Conservation (phyloP, 2,797 vertebrate species). For the Adrianichthys oophorus region DNA sequence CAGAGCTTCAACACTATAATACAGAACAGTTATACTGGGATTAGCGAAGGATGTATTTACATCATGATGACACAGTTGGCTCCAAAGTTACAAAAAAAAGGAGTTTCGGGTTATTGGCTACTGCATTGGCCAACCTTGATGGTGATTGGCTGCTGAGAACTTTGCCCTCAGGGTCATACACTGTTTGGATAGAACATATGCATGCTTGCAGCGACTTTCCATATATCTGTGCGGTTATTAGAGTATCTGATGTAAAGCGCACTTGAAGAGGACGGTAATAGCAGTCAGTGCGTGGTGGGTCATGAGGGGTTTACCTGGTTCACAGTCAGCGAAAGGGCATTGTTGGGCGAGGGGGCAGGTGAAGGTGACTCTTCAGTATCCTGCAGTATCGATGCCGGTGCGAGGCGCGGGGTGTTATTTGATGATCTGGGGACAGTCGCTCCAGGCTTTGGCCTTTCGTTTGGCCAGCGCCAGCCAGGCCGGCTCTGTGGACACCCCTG, state of each 20-base stretch:
- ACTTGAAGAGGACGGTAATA: slow-evolving; percentile 59
- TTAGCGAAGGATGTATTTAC: slow-evolving; percentile 60
- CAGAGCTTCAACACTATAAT: slow-evolving; percentile 32
- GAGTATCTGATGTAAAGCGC: slow-evolving; percentile 62
- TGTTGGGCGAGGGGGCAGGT: background rate
- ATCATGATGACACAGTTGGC: slow-evolving; percentile 60
- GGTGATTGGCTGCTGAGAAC: slow-evolving; percentile 64
- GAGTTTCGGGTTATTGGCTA: slow-evolving; percentile 40
- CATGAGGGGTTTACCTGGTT: slow-evolving; percentile 39
- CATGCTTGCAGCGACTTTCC: slow-evolving; percentile 61
- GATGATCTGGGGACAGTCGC: slow-evolving; percentile 98
- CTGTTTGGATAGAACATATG: slow-evolving; percentile 46
- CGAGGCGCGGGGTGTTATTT: slow-evolving; percentile 78
- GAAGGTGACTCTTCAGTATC: slow-evolving; percentile 35
- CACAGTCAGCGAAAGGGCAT: slow-evolving; percentile 35
- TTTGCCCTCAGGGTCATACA: slow-evolving; percentile 26
- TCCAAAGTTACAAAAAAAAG: slow-evolving; percentile 39
- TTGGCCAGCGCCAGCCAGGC: slow-evolving; percentile 98
- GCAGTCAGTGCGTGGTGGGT: slow-evolving; percentile 49
- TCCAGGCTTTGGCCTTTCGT: slow-evolving; percentile 99
- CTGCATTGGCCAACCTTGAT: slow-evolving; percentile 50
- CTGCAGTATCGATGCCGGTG: slow-evolving; percentile 43
- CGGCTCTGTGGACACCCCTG: slow-evolving; percentile 92
- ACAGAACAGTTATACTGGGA: slow-evolving; percentile 27
- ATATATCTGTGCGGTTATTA: slow-evolving; percentile 52